Conservation (phyloP, 1,140 invertebrate genomes). For the Hylaeus anthracinus region DNA sequence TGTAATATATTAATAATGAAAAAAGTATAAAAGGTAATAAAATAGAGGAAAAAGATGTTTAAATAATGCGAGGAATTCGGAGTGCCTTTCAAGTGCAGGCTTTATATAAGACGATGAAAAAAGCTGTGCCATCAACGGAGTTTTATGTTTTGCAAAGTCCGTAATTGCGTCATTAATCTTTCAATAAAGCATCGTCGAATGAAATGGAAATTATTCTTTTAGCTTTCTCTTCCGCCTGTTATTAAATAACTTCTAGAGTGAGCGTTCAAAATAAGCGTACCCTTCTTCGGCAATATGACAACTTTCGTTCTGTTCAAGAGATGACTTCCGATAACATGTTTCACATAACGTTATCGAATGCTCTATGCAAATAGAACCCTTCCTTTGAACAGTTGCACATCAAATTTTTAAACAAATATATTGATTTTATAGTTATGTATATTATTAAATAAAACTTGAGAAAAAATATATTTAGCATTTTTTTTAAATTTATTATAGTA, state of each 20-base stretch:
- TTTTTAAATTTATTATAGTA: no score
- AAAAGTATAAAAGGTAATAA: no score
- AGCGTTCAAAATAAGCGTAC: neutral
- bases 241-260: neutral
- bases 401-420: no score
- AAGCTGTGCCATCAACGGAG: neutral
- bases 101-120: slow-evolving; percentile 1
- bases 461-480: no score
- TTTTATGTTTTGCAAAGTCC: slow-evolving; percentile 9
- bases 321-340: neutral
- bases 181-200: neutral
- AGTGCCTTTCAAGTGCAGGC: neutral
- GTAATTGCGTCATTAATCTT: slow-evolving; percentile 2
- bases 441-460: no score
- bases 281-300: neutral
- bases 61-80: neutral
- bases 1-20: no score
- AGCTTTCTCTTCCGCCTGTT: neutral
- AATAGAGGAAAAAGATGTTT: neutral
- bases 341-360: no score
- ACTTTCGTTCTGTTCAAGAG: neutral
- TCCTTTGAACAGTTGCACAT: no score
- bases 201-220: neutral
- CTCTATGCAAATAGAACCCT: no score
- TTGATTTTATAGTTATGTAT: no score